Percentiles rank a stretch among this genome's conserved stretches.
Evolutionary conservation across 2,888 invertebrate genomes (phyloP).

Genomic region (Cecidostiba fungosa): DNA sequence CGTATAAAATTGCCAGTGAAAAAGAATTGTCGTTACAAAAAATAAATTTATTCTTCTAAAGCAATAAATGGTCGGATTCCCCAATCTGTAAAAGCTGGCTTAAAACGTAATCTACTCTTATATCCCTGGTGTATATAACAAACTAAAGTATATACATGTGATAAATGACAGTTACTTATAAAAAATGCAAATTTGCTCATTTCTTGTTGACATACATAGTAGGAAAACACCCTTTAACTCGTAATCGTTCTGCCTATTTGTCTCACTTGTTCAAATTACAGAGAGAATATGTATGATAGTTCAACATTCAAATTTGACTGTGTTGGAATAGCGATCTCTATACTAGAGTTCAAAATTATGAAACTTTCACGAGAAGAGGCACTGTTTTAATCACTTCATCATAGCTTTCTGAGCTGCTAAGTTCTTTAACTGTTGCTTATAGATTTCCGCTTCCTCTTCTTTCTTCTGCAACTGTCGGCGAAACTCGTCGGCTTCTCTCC

Average conservation of each 20-base stretch:
- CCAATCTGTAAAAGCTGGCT: constrained; percentile 47
- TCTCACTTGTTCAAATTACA: constrained; percentile 26
- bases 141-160: constrained; percentile 57
- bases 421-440: constrained; percentile 78
- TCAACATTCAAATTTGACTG: constrained; percentile 43
- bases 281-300: constrained; percentile 29
- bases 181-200: constrained; percentile 56
- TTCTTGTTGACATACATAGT: constrained; percentile 29
- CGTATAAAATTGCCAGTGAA: constrained; percentile 31
- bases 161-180: constrained; percentile 50
- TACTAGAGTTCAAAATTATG: constrained; percentile 46
- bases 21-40: constrained; percentile 40
- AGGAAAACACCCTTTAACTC: constrained; percentile 53
- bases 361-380: constrained; percentile 57
- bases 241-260: constrained; percentile 29
- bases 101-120: constrained; percentile 33
- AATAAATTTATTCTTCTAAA: constrained; percentile 48
- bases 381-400: constrained; percentile 67
- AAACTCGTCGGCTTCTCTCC: constrained; percentile 77
- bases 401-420: constrained; percentile 70
- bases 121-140: constrained; percentile 39
- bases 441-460: constrained; percentile 79
- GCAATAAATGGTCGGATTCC: constrained; percentile 4
- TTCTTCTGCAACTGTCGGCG: constrained; percentile 77
- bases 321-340: constrained; percentile 52